A percentile compares a stretch with the other conserved stretches of the same genome.
These are phyloP conservation scores for Elgaria multicarinata DNA, from an alignment of 2,113 vertebrate genomes.

Conservation along the genomic window DNA sequence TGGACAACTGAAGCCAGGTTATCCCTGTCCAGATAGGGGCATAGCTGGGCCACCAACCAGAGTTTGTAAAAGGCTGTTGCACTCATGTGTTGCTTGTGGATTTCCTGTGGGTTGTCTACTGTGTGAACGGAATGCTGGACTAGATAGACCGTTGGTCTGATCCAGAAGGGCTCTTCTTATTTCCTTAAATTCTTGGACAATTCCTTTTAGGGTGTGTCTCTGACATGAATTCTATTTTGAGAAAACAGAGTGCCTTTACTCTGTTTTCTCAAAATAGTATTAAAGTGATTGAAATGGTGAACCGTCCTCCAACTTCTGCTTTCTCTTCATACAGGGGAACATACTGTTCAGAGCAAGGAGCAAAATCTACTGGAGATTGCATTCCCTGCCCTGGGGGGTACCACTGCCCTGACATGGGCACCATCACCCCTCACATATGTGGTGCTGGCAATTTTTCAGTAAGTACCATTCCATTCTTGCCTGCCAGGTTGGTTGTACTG, in stretches of 20 bases:
- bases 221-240: not conserved
- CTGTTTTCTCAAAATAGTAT: not conserved
- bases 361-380: slow-evolving; percentile 78
- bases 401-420: slow-evolving; percentile 85
- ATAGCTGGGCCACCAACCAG: too few relatives aligned
- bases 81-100: too few relatives aligned
- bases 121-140: too few relatives aligned
- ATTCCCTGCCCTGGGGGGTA: slow-evolving; percentile 84
- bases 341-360: slow-evolving; percentile 76
- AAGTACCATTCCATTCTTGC: slow-evolving; percentile 50
- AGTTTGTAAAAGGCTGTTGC: too few relatives aligned
- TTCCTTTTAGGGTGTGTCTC: not conserved
- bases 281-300: not conserved
- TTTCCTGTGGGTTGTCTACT: too few relatives aligned
- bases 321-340: slow-evolving; percentile 77
- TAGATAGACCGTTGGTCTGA: too few relatives aligned
- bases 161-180: too few relatives aligned
- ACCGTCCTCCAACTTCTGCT: not conserved
- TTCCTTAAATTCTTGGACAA: too few relatives aligned
- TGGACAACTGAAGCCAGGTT: too few relatives aligned
- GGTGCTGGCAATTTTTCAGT: slow-evolving; percentile 90
- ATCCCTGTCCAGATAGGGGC: too few relatives aligned
- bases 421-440: slow-evolving; percentile 79
- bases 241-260: too few relatives aligned
- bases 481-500: not conserved